Evolutionary conservation across 2,888 invertebrate species (phyloP).

Genomic region (Caenorhabditis plicata): DNA sequence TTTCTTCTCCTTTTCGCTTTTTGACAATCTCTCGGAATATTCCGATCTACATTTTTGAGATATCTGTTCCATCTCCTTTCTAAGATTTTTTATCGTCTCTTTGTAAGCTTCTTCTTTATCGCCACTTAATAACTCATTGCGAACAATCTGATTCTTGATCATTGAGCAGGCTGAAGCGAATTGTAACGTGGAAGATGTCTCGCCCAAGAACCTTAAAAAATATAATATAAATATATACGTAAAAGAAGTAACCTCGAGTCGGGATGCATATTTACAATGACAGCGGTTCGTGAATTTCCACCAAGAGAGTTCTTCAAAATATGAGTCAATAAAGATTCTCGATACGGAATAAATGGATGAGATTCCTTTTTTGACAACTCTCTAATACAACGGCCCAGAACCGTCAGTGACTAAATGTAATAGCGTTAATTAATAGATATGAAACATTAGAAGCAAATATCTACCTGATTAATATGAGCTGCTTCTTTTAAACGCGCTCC

Average conservation of each 20-base stretch:
- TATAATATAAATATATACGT: neutral
- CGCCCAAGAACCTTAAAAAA: constrained; percentile 65
- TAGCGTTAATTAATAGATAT: constrained; percentile 5
- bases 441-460: neutral
- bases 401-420: constrained; percentile 65
- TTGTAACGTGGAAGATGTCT: constrained; percentile 67
- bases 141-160: constrained; percentile 67
- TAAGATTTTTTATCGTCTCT: constrained; percentile 65
- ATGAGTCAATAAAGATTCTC: constrained; percentile 68
- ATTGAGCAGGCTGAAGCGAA: constrained; percentile 67
- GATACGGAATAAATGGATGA: constrained; percentile 67
- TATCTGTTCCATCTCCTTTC: constrained; percentile 21
- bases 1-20: too few relatives aligned
- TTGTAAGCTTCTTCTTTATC: constrained; percentile 65
- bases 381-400: constrained; percentile 67
- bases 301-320: constrained; percentile 68
- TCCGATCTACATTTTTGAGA: too few relatives aligned
- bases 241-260: constrained; percentile 62
- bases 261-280: constrained; percentile 68
- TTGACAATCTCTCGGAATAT: too few relatives aligned
- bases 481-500: constrained; percentile 68
- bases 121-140: constrained; percentile 67
- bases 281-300: constrained; percentile 68
- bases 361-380: constrained; percentile 67
- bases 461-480: constrained; percentile 66